Percentiles rank a stretch among this genome's conserved stretches.
Conservation (phyloP, 2,113 vertebrate genomes). For the Lasiurus borealis region DNA sequence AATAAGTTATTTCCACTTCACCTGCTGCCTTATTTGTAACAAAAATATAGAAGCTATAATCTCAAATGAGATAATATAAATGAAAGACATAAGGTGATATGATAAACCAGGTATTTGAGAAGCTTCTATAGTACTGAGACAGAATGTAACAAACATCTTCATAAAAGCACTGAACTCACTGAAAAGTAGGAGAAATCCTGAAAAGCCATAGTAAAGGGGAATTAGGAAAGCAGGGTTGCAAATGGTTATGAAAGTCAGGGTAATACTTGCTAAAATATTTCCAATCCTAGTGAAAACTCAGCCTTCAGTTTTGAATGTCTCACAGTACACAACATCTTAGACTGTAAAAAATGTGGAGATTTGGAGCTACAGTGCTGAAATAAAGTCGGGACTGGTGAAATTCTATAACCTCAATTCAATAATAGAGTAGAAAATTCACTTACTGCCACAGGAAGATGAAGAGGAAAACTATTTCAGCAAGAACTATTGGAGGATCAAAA, state of each 20-base stretch:
- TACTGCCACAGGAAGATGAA: neutral
- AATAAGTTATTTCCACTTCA: neutral
- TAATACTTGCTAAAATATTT: neutral
- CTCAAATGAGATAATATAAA: neutral
- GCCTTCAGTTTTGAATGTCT: neutral
- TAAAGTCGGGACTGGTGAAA: neutral
- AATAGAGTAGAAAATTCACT: neutral
- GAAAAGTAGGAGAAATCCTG: neutral
- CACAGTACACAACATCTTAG: neutral
- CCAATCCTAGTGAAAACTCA: neutral
- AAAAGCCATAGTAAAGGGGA: neutral
- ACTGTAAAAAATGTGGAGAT: neutral
- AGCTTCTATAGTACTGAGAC: neutral
- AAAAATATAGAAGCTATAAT: neutral
- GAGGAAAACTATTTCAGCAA: neutral
- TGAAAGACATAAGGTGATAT: neutral
- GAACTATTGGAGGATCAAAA: neutral
- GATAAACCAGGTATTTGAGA: neutral
- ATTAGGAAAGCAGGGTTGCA: neutral
- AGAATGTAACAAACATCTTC: neutral
- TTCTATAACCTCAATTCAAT: conserved; percentile 2
- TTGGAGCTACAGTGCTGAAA: neutral
- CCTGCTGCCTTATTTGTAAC: neutral
- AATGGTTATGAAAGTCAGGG: neutral
- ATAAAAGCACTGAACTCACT: neutral